Evolutionary conservation across 2,797 vertebrate species (phyloP).

Genomic region (Gallinago nigripennis): DNA sequence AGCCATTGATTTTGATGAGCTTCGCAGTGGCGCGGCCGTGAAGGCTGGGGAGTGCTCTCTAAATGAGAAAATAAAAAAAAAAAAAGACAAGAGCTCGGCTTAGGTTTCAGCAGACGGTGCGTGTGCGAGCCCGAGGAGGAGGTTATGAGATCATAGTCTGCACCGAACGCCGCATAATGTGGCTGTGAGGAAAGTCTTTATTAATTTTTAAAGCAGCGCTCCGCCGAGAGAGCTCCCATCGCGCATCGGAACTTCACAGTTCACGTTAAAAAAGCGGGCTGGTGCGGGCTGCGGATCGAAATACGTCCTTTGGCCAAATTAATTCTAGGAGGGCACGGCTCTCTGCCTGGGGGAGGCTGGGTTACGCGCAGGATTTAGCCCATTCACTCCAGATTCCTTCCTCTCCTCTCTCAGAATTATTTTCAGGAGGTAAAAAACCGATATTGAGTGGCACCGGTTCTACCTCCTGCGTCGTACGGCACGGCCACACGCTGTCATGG

Average conservation of each 20-base stretch:
- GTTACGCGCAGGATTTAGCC: neutral
- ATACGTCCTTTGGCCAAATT: neutral
- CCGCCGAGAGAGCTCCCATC: neutral
- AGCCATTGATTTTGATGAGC: conserved; percentile 65
- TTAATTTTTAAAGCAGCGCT: conserved; percentile 52
- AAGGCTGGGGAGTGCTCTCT: conserved; percentile 30
- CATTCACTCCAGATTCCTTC: neutral
- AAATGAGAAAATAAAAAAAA: neutral
- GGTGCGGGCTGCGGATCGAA: neutral
- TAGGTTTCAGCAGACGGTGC: conserved; percentile 69
- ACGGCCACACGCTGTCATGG: neutral
- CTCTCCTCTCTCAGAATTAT: neutral
- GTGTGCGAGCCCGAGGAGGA: neutral
- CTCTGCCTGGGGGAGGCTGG: neutral
- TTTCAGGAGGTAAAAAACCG: accelerated
- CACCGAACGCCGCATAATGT: conserved; percentile 10
- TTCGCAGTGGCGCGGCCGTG: conserved; percentile 40
- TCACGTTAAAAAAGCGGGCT: neutral
- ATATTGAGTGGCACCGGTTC: neutral
- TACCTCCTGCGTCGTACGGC: neutral
- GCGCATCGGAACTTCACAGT: neutral
- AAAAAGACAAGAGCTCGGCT: conserved; percentile 53
- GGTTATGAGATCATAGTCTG: conserved; percentile 74
- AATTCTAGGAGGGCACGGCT: neutral
- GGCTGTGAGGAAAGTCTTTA: conserved; percentile 29